Conservation (phyloP, 2,113 vertebrate genomes). For the Oncorhynchus clarkii region DNA sequence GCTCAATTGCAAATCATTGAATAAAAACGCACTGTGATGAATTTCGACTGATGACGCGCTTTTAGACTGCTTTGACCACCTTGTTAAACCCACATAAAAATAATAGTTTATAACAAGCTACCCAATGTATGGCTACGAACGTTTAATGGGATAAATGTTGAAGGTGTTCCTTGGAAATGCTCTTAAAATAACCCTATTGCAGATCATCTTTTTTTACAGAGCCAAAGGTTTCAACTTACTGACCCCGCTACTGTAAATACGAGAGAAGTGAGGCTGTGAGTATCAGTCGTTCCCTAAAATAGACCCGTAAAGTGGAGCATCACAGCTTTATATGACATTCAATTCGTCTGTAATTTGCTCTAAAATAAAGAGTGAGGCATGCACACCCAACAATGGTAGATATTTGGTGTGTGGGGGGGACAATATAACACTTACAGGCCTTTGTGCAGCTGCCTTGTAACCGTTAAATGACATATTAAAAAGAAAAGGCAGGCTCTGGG, state of each 20-base stretch:
- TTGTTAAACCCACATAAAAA: conserved; percentile 7
- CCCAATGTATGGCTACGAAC: conserved; percentile 10
- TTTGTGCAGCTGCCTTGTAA: neutral
- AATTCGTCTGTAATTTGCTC: conserved; percentile 83
- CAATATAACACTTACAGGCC: neutral
- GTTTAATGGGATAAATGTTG: conserved; percentile 36
- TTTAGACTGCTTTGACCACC: neutral
- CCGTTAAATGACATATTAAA: neutral
- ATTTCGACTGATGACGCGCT: neutral
- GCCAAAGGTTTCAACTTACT: conserved; percentile 37
- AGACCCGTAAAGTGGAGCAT: conserved; percentile 70
- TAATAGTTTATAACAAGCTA: conserved; percentile 6
- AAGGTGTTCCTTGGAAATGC: conserved; percentile 30
- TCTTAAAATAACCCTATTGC: conserved; percentile 35
- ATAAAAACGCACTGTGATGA: neutral
- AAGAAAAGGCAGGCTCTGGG: neutral
- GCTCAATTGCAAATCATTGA: conserved; percentile 3
- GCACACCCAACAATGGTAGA: neutral
- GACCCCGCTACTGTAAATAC: conserved; percentile 68
- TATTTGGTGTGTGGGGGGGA: no score
- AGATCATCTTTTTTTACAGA: conserved; percentile 38
- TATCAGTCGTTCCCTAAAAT: conserved; percentile 75
- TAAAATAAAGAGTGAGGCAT: conserved; percentile 65
- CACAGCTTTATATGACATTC: conserved; percentile 79
- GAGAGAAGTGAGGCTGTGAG: conserved; percentile 69